Percentiles rank a stretch among this genome's conserved stretches.
phyloP scores from a whole-genome alignment of 2,888 invertebrate species.

The Timema podura region DNA sequence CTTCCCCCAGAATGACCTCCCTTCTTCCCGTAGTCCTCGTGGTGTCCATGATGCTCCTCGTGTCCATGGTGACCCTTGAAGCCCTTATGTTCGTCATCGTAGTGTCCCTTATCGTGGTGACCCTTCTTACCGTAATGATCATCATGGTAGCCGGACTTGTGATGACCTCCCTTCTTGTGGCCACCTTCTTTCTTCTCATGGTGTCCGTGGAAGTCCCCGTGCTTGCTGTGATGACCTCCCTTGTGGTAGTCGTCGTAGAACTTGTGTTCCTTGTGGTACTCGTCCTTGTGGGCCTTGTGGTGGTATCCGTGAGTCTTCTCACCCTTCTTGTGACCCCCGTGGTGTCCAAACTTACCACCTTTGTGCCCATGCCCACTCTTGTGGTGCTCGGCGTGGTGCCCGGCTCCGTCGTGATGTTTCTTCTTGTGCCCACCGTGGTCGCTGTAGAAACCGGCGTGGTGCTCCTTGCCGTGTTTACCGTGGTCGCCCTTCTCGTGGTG shows the following conservation, averaged over 20 bases:
- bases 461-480: slow-evolving; percentile 71
- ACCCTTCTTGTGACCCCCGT: slow-evolving; percentile 76
- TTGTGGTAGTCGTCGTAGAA: slow-evolving; percentile 84
- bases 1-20: slow-evolving; percentile 71
- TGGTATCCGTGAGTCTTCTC: slow-evolving; percentile 84
- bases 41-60: slow-evolving; percentile 70
- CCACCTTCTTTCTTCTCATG: slow-evolving; percentile 80
- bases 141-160: slow-evolving; percentile 70
- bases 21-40: slow-evolving; percentile 72
- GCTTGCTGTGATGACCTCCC: slow-evolving; percentile 75
- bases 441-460: slow-evolving; percentile 61
- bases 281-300: slow-evolving; percentile 78
- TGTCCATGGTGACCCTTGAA: slow-evolving; percentile 75
- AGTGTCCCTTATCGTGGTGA: slow-evolving; percentile 73
- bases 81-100: slow-evolving; percentile 73
- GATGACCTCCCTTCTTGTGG: slow-evolving; percentile 75
- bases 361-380: slow-evolving; percentile 65
- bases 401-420: slow-evolving; percentile 60
- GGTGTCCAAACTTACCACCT: slow-evolving; percentile 60
- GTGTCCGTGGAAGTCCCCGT: slow-evolving; percentile 68
- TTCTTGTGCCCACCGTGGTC: slow-evolving; percentile 61
- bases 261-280: slow-evolving; percentile 81
- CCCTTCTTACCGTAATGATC: slow-evolving; percentile 78
- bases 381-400: slow-evolving; percentile 61
- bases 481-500: slow-evolving; percentile 76